These are phyloP conservation scores for Chydorus sphaericus DNA, from an alignment of 2,888 invertebrate species.

Conservation along the genomic window DNA sequence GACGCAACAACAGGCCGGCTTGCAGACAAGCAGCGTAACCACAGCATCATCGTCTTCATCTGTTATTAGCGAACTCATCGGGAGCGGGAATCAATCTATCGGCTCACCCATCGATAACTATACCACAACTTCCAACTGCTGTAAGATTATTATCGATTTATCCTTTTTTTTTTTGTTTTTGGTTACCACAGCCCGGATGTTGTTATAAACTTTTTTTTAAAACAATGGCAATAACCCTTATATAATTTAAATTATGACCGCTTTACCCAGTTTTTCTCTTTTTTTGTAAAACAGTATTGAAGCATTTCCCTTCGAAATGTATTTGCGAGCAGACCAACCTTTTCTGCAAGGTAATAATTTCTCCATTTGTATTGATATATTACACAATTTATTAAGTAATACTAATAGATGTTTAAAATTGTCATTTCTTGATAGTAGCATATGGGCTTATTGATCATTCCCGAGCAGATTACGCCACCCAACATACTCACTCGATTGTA, in stretches of 20 bases:
- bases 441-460: neutral
- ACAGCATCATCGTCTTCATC: no score
- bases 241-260: no score
- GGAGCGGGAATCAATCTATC: no score
- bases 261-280: no score
- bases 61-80: no score
- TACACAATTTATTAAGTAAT: neutral
- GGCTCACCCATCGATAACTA: no score
- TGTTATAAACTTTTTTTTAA: no score
- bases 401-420: neutral
- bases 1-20: neutral
- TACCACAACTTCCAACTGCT: no score
- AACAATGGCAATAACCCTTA: no score
- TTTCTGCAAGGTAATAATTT: neutral
- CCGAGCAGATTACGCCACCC: neutral
- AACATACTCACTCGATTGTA: constrained; percentile 2
- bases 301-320: neutral
- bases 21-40: neutral
- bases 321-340: neutral
- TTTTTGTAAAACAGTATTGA: neutral
- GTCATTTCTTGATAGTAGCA: neutral
- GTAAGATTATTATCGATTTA: no score
- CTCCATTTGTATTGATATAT: neutral
- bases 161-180: no score
- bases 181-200: no score